Evolutionary conservation across 1,140 invertebrate species (phyloP).

Genomic region (Metaphire vulgaris): DNA sequence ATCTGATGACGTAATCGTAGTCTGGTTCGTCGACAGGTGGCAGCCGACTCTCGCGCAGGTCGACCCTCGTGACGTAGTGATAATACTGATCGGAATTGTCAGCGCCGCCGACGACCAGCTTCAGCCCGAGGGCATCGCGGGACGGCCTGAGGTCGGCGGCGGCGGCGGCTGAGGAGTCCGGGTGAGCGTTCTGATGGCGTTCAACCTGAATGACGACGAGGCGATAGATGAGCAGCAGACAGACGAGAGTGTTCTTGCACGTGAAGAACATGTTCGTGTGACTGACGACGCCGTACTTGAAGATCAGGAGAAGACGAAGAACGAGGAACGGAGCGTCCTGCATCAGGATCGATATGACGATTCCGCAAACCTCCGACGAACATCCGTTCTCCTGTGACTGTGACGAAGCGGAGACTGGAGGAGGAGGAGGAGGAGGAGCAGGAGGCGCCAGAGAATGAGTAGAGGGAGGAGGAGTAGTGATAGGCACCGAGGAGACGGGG

Average conservation of each 20-base stretch:
- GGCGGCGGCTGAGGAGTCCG: no score
- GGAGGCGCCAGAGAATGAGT: no score
- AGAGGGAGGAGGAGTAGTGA: no score
- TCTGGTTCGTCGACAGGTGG: neutral
- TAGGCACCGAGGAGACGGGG: no score
- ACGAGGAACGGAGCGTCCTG: slow-evolving; percentile 33
- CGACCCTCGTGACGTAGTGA: neutral
- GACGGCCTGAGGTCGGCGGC: neutral
- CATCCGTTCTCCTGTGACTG: slow-evolving; percentile 23
- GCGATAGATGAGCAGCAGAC: slow-evolving; percentile 75
- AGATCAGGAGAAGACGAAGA: slow-evolving; percentile 64
- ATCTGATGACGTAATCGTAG: neutral
- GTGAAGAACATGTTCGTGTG: slow-evolving; percentile 91
- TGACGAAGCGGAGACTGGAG: no score
- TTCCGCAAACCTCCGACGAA: slow-evolving; percentile 32
- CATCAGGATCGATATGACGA: slow-evolving; percentile 32
- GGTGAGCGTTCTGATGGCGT: slow-evolving; percentile 35
- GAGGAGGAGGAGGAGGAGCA: neutral
- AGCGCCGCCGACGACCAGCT: neutral
- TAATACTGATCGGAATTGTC: neutral
- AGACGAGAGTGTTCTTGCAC: slow-evolving; percentile 79
- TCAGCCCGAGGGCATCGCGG: neutral
- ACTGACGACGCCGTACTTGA: slow-evolving; percentile 76
- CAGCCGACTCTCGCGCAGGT: neutral
- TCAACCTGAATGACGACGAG: slow-evolving; percentile 71